A percentile compares a stretch with the other conserved stretches of the same genome.
These are phyloP conservation scores for Ladona fulva DNA, from an alignment of 1,140 invertebrate species.

Conservation along the genomic window DNA sequence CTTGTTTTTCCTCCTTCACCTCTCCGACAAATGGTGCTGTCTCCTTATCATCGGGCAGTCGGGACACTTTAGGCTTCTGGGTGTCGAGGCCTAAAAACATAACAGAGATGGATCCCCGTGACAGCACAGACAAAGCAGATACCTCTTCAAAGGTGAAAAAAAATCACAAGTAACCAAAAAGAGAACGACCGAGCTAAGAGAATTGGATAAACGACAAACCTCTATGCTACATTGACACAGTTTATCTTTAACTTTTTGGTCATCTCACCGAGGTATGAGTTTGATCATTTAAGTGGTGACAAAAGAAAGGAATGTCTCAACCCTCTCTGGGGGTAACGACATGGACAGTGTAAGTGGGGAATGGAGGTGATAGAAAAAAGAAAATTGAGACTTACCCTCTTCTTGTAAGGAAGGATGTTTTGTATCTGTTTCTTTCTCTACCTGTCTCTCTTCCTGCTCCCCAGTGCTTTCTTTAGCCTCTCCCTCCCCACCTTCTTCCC, in stretches of 20 bases:
- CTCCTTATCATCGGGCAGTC: not conserved
- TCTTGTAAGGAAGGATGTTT: conserved; percentile 12
- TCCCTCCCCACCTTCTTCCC: not conserved
- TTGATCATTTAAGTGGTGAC: not conserved
- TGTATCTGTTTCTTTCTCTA: conserved; percentile 16
- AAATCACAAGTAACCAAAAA: conserved; percentile 3
- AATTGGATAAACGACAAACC: not conserved
- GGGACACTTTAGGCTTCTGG: not conserved
- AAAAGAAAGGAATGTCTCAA: not conserved
- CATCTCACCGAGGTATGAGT: not conserved
- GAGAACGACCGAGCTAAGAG: not conserved
- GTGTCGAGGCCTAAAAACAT: conserved; percentile 2
- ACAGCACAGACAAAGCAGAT: not conserved
- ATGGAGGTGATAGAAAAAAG: not conserved
- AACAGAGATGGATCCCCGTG: not conserved
- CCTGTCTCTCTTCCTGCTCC: not conserved
- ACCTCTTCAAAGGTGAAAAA: not conserved
- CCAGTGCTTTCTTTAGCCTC: not conserved
- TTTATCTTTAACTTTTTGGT: not conserved
- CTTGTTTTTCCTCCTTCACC: conserved; percentile 9
- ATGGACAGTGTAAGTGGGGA: not conserved
- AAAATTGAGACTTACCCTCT: conserved; percentile 13
- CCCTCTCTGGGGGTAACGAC: not conserved
- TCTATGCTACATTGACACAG: not conserved
- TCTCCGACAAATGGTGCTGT: not conserved